Conservation (phyloP, 2,888 invertebrate genomes). For the Aethes cnicana region DNA sequence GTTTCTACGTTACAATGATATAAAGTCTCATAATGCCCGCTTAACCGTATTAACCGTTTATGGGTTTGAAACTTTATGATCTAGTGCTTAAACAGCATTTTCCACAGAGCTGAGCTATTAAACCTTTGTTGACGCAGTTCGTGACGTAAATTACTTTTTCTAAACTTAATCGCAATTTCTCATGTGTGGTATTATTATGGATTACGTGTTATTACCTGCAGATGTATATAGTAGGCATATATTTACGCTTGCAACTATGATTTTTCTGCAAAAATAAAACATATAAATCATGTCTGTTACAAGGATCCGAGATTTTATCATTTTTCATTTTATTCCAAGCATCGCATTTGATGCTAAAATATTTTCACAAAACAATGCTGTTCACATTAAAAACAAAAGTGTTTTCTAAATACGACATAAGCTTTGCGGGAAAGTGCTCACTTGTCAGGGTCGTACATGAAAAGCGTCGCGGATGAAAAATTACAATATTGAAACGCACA, state of each 20-base stretch:
- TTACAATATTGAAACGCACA: conserved; percentile 18
- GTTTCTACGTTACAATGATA: not conserved
- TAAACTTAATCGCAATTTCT: conserved; percentile 5
- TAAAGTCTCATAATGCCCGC: conserved; percentile 9
- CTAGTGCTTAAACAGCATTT: conserved; percentile 18
- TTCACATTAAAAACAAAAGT: too few species aligned
- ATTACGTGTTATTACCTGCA: conserved; percentile 19
- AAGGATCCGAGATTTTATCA: not conserved
- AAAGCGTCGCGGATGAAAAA: conserved; percentile 40
- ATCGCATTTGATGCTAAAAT: not conserved
- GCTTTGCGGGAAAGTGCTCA: conserved; percentile 36
- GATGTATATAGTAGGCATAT: not conserved
- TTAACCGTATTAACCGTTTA: conserved; percentile 15
- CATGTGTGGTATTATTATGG: conserved; percentile 12
- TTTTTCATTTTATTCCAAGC: not conserved
- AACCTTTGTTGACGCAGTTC: conserved; percentile 13
- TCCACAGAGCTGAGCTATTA: not conserved
- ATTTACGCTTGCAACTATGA: not conserved
- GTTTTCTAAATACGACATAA: not conserved
- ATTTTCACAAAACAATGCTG: too few species aligned
- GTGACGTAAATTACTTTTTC: conserved; percentile 30
- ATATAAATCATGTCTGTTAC: not conserved
- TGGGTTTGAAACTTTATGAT: conserved; percentile 20
- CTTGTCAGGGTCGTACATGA: conserved; percentile 41
- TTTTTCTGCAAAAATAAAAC: not conserved